Evolutionary conservation across 2,113 vertebrate species (phyloP).

Genomic region (Larimichthys crocea): DNA sequence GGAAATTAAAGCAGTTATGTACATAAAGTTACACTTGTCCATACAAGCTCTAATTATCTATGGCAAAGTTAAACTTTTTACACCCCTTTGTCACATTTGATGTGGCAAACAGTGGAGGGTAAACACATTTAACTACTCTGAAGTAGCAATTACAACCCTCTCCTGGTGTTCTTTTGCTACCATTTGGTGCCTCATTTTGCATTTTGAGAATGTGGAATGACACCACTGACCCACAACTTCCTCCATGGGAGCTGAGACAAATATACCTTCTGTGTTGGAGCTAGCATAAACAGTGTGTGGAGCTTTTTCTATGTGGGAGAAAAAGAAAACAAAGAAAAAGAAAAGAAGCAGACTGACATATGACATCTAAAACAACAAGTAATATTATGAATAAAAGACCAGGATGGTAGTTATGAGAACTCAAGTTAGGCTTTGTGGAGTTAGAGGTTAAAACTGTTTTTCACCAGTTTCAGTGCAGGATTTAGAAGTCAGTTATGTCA

Average conservation of each 20-base stretch:
- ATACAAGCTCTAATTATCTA: conserved; percentile 51
- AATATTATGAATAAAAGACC: no score
- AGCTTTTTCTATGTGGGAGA: neutral
- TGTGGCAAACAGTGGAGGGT: neutral
- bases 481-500: no score
- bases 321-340: neutral
- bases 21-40: conserved; percentile 56
- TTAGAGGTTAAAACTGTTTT: no score
- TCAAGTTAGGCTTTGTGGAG: no score
- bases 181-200: neutral
- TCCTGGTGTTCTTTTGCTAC: neutral
- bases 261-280: neutral
- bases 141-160: neutral
- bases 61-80: conserved; percentile 33
- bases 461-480: no score
- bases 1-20: conserved; percentile 70
- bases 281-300: neutral
- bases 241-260: neutral
- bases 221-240: neutral
- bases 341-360: no score
- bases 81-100: neutral
- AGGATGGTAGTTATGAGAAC: no score
- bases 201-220: neutral
- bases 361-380: no score
- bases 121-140: neutral